phyloP scores from a whole-genome alignment of 2,888 invertebrate genomes.

The Chrysotoxum bicinctum region DNA sequence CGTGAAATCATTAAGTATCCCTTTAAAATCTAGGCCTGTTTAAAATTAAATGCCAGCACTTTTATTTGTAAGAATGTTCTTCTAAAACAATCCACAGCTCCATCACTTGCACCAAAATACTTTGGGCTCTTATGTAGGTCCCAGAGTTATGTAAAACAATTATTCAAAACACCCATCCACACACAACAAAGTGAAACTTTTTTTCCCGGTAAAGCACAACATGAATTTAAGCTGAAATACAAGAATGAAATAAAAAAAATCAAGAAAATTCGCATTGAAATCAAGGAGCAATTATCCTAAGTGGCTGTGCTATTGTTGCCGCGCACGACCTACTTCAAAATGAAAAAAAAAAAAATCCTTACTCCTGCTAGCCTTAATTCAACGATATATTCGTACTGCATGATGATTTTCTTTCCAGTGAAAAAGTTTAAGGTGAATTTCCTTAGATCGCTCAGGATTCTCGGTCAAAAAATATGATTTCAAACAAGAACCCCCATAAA shows the following conservation, averaged over 20 bases:
- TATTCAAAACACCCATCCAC: conserved; percentile 55
- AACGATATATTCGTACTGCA: conserved; percentile 31
- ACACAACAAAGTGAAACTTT: background rate
- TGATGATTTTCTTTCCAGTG: conserved; percentile 13
- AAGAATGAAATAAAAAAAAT: conserved; percentile 15
- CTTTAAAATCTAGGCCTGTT: too few relatives aligned
- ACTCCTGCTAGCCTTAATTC: conserved; percentile 41
- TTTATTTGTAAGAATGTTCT: too few relatives aligned
- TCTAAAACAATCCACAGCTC: background rate
- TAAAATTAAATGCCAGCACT: too few relatives aligned
- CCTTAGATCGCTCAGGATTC: background rate
- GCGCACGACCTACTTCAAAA: conserved; percentile 70
- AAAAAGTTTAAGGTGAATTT: conserved; percentile 24
- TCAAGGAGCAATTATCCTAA: conserved; percentile 73
- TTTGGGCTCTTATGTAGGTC: background rate
- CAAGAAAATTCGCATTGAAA: conserved; percentile 69
- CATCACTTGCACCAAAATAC: conserved; percentile 22
- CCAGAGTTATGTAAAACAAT: conserved; percentile 57
- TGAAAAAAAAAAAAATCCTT: conserved; percentile 30
- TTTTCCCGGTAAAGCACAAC: conserved; percentile 22
- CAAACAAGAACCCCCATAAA: too few relatives aligned
- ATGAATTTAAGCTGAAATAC: conserved; percentile 56
- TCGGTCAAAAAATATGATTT: too few relatives aligned
- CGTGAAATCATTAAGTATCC: too few relatives aligned
- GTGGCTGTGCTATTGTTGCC: conserved; percentile 70